Evolutionary conservation across 2,797 vertebrate genomes (phyloP), one percentile per base, ranked within the genome.

Genomic region (Synaphobranchus kaupii): DNA sequence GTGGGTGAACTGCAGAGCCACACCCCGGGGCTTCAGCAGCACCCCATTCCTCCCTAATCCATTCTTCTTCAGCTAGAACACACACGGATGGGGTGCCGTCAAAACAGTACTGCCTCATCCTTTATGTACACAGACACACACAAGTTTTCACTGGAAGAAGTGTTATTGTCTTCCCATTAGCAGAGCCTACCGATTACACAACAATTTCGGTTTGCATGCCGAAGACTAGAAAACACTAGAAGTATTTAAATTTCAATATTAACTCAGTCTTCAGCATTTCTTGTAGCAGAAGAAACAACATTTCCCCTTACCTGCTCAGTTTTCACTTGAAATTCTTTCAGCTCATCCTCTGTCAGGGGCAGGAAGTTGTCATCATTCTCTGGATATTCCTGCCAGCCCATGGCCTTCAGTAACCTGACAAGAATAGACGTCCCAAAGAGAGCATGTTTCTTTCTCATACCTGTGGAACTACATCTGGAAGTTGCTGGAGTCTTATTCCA

Each of bases 311-410:
- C 99, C 97, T 99, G 97, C 92, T 99, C 98, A 44, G 98, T 98
- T 96, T 98, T 99, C 93, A 97, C 97, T 91, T 98, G 97, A 94
- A 99, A 99, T 95, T 99, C 99, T 96, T 93, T 97, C 93, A 99
- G 97, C 93, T 99, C 99, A 85, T 99, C 99, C 93, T 99, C 98
- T 0, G 99, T 99, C 93, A 99, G 97, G 86, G 98, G 99, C 95
- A 97, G 97, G 95, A 97, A 99, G 95, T 97, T 99, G 93, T 99
- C 98, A 89, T 99, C 98, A 7, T 99, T 99, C 94, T 99, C 99
- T 90, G 98, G 98, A 91, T 98, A 97, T 89, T 99, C 98, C 95
- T 99, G 98, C 98, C 99, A 99, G 92, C 98, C 99, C 98, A 99
- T 99, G 93, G 98, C 97, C 96, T 98, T 99, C 94, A 99, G 92